A percentile compares a stretch with the other conserved stretches of the same genome.
These are phyloP conservation scores for Potorous gilbertii DNA, from an alignment of 2,797 vertebrate species.

Conservation along the genomic window DNA sequence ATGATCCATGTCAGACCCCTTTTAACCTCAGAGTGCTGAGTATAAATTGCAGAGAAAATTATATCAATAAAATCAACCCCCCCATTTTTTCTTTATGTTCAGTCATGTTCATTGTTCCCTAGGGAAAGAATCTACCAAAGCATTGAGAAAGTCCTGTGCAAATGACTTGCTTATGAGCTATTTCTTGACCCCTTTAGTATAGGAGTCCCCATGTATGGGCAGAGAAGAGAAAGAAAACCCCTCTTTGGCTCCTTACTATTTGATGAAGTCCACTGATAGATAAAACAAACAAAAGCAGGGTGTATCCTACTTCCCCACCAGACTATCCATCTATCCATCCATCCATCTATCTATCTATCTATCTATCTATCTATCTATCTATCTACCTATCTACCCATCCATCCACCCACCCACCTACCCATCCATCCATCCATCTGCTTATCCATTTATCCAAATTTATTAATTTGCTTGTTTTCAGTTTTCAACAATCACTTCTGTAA, in stretches of 20 bases:
- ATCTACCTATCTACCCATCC: too few species aligned
- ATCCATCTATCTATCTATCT: too few species aligned
- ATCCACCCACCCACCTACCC: too few species aligned
- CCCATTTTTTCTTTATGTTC: constrained; percentile 30
- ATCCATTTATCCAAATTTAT: too few species aligned
- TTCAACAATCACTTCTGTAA: too few species aligned
- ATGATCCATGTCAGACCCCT: not conserved
- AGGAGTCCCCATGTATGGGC: constrained; percentile 56
- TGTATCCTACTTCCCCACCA: not conserved
- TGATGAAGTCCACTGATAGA: constrained; percentile 35
- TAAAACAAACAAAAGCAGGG: constrained; percentile 26
- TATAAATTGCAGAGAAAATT: not conserved
- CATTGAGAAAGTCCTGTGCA: constrained; percentile 31
- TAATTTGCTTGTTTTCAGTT: too few species aligned
- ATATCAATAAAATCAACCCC: not conserved
- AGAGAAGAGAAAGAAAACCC: constrained; percentile 50
- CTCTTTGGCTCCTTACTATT: constrained; percentile 55
- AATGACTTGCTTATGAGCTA: constrained; percentile 39
- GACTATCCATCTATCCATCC: too few species aligned
- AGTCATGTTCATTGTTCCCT: constrained; percentile 65
- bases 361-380: too few species aligned
- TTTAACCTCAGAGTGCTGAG: not conserved
- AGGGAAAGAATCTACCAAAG: constrained; percentile 59
- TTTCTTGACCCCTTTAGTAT: constrained; percentile 68
- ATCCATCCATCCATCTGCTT: too few species aligned